These are phyloP conservation scores for Ormyrus rosae DNA, from an alignment of 2,888 invertebrate species.

Conservation along the genomic window DNA sequence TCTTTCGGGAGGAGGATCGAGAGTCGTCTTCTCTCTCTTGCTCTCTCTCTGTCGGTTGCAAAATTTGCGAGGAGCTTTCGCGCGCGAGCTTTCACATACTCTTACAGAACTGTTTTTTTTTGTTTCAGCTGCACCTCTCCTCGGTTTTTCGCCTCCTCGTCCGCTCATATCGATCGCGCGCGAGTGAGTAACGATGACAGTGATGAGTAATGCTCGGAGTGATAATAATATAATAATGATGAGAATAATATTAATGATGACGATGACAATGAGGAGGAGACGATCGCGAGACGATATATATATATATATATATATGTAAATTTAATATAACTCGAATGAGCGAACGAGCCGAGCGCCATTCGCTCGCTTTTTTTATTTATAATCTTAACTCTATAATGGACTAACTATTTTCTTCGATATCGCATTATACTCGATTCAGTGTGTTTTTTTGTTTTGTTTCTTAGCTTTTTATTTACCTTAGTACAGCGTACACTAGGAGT, in stretches of 20 bases:
- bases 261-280: slow-evolving; percentile 4
- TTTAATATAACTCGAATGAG: slow-evolving; percentile 30
- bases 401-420: slow-evolving; percentile 56
- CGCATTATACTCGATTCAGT: slow-evolving; percentile 51
- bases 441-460: slow-evolving; percentile 15
- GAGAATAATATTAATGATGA: slow-evolving; percentile 32
- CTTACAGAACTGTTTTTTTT: neutral
- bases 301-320: too few species aligned
- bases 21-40: too few species aligned
- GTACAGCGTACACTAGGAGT: slow-evolving; percentile 31
- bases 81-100: slow-evolving; percentile 6
- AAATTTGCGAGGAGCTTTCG: slow-evolving; percentile 26
- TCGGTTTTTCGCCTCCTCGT: too few species aligned
- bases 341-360: slow-evolving; percentile 55
- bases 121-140: neutral
- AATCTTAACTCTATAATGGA: slow-evolving; percentile 53
- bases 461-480: slow-evolving; percentile 22
- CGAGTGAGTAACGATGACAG: neutral
- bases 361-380: slow-evolving; percentile 36
- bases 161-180: too few species aligned
- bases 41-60: neutral
- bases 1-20: too few species aligned
- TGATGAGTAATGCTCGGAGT: slow-evolving; percentile 7
- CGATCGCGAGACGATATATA: neutral
- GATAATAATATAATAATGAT: slow-evolving; percentile 33